Base-by-base conservation (phyloP, 2,113 vertebrate genomes). In the Bathybates hornii region DNA sequence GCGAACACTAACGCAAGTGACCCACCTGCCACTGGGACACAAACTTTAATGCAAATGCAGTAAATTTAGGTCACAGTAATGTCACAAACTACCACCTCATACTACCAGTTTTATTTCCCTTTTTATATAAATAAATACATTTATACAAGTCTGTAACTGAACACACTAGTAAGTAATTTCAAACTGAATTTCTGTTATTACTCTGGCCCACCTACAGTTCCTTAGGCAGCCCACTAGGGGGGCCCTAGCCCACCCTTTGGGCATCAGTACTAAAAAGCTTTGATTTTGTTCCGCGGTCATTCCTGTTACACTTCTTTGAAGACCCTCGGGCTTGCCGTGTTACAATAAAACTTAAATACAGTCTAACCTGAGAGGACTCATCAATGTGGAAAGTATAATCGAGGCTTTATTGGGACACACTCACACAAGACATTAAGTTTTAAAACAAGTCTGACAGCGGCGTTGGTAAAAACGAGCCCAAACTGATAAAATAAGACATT, bases 271-370 rank as follows among this genome's bases (percentile, higher is more conserved):
- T 36, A 36, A 38, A 66, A 66, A 66, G 10, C 34, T 66, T 66
- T 66, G 4, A 66, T 38, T 38, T 38, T 38, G 61, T 38, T 38
- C 10, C 0, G 3, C 1, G 0, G 61, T n/a, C 34, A 2, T 68
- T 17, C 21, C 21, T 16, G 7, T 68, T 68, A 41, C 36, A 68
- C 12, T 41, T 24, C 1, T 41, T 68, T 68, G 61, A 66, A 38
- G 1, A 66, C 34, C 32, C 34, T 38, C 0, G 2, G 2, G 1
- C 19, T 38, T n/a, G 17, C 61, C 3, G 10, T 66, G 34, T 66
- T 66, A 66, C 0, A 3, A 66, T 66, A n/a, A 66, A 66, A 8
- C 6, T 38, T 66, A 66, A 7, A 66, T 66, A 24, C 34, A 38
- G 19, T n/a, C 32, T 66, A 66, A 66, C 17, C 19, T 21, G 34